phyloP scores from a whole-genome alignment of 2,113 vertebrate genomes.

The Athene cunicularia region DNA sequence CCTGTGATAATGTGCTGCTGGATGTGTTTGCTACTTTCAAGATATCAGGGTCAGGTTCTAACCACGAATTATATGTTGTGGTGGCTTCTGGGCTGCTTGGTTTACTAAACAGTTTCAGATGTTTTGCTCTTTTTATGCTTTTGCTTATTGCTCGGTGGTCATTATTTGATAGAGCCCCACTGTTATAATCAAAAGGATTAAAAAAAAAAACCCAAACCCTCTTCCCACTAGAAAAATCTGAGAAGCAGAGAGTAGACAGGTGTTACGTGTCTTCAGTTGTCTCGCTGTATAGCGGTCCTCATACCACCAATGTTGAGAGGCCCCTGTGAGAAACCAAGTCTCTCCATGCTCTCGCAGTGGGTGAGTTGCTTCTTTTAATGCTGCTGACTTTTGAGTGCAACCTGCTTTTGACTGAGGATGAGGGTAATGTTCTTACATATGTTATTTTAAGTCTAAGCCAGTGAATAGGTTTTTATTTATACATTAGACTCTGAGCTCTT shows the following conservation, averaged over 20 bases:
- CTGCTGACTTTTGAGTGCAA: neutral
- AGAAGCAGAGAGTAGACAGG: neutral
- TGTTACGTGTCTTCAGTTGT: neutral
- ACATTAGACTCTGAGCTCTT: neutral
- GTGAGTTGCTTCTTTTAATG: neutral
- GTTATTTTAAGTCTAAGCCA: neutral
- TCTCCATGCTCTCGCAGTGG: neutral
- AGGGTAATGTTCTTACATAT: neutral
- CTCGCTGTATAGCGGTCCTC: accelerated
- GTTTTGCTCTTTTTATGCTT: neutral
- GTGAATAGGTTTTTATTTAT: neutral
- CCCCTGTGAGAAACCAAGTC: neutral
- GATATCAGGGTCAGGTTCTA: neutral
- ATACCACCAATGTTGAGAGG: neutral
- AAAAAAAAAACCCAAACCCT: neutral
- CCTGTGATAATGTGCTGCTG: neutral
- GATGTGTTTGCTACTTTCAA: neutral
- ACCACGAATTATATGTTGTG: neutral
- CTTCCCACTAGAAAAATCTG: neutral
- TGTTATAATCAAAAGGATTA: neutral
- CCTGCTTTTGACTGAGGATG: neutral
- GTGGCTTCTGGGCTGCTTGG: neutral
- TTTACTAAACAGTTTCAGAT: neutral
- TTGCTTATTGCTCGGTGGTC: neutral
- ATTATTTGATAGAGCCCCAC: neutral